A percentile compares a stretch with the other conserved stretches of the same genome.
These are phyloP conservation scores for Falco naumanni DNA, from an alignment of 2,797 vertebrate genomes.

Conservation along the genomic window DNA sequence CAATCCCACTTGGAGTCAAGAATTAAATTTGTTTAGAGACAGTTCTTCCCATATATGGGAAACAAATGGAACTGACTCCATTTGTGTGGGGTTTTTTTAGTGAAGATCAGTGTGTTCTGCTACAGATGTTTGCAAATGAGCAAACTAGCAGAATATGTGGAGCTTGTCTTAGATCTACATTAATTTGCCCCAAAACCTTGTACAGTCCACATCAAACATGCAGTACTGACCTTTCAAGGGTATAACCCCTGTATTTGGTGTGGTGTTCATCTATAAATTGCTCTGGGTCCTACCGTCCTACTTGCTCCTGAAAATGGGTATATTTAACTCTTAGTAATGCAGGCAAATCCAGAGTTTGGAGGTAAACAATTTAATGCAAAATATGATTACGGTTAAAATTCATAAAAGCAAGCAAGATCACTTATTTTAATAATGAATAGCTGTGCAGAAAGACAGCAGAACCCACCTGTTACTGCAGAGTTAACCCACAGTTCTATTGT, in stretches of 20 bases:
- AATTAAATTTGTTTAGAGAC: conserved; percentile 62
- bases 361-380: background rate
- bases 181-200: background rate
- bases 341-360: background rate
- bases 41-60: conserved; percentile 60
- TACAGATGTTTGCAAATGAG: conserved; percentile 56
- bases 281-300: background rate
- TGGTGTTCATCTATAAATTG: background rate
- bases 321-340: background rate
- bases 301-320: background rate
- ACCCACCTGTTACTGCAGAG: background rate
- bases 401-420: background rate
- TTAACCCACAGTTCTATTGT: background rate
- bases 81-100: background rate
- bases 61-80: conserved; percentile 51
- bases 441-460: background rate
- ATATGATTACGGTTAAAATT: background rate
- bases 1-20: conserved; percentile 43
- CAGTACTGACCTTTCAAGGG: background rate
- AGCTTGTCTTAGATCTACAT: conserved; percentile 10
- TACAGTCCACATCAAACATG: background rate
- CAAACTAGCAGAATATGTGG: conserved; percentile 20
- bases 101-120: conserved; percentile 48
- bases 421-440: background rate
- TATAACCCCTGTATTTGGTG: background rate